A percentile compares a stretch with the other conserved stretches of the same genome.
Evolutionary conservation across 2,888 invertebrate genomes (phyloP).

Genomic region (Patella ulyssiponensis): DNA sequence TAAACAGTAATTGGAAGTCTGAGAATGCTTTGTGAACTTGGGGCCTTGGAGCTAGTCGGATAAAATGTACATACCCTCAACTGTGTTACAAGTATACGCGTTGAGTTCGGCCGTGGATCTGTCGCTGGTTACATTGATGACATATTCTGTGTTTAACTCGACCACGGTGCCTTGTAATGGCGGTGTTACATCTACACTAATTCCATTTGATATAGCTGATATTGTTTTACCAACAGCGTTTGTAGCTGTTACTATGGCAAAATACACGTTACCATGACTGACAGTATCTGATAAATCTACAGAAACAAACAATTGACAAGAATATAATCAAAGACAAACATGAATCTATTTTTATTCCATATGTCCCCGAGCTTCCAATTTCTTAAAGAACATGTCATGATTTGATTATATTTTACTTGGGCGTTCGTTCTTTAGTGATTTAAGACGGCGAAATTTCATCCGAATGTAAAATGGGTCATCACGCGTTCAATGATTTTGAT

Average conservation of each 20-base stretch:
- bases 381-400: too few species aligned
- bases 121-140: slow-evolving; percentile 31
- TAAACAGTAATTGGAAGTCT: too few species aligned
- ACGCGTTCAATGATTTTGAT: too few species aligned
- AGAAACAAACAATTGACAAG: neutral
- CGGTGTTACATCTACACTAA: slow-evolving; percentile 48
- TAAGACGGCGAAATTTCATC: too few species aligned
- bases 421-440: too few species aligned
- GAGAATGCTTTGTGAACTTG: too few species aligned
- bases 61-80: slow-evolving; percentile 33
- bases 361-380: too few species aligned
- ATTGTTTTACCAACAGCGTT: slow-evolving; percentile 41
- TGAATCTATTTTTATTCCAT: too few species aligned
- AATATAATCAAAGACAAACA: too few species aligned
- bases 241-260: slow-evolving; percentile 43
- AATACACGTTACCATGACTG: slow-evolving; percentile 31
- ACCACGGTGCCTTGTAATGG: slow-evolving; percentile 43
- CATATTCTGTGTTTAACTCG: slow-evolving; percentile 37
- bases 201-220: slow-evolving; percentile 38
- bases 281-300: slow-evolving; percentile 34
- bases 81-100: slow-evolving; percentile 35
- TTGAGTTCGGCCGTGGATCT: slow-evolving; percentile 35
- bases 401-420: too few species aligned
- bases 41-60: too few species aligned
- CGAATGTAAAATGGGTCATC: too few species aligned